Base-by-base conservation (phyloP, 2,888 invertebrate species). In the Phaedon cochleariae region DNA sequence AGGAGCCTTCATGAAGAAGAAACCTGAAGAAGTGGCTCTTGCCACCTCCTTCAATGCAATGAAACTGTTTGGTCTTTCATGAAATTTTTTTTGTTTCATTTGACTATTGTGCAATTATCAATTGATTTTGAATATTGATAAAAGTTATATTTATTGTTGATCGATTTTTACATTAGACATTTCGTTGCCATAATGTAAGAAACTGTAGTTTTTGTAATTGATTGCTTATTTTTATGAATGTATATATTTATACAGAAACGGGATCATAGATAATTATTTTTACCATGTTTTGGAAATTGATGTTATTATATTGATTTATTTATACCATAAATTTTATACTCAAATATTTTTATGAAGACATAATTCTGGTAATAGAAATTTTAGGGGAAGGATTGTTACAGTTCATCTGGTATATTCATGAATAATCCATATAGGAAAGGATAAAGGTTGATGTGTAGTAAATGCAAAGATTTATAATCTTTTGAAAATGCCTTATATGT, bases 11-110 rank as follows among this genome's bases (percentile, higher is more conserved):
- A 91, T 95, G 86, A 90, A 90, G 59, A 92, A 91, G 81, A 90
- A 90, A 48, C 94, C 96, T 0, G 95, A 95, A 81, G 95, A 96
- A 81, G 93, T 96, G 12, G 96, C 96, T 0, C 85, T 96, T 52
- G 92, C 94, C 21, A 95, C 96, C 7, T 94, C 96, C 65, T 95
- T 95, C 81, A 96, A 95, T 84, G 96, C 96, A 41, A 86, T 96
- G 68, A 96, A 96, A 85, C 83, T 96, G 34, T 96, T 96, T 82
- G 95, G 95, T 20, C 86, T 95, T 64, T 92, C 92, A 79, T 92
- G 26, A 92, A 87, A 90, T 45, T 64, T 57, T 54, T 37, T 52
- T 59, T 61, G 52, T 45, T 26, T 26, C 4, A 26, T 41, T 15
- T 6, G 21, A 49, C 26, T 29, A 46, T 15, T 52, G 31, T 29